phyloP scores from a whole-genome alignment of 1,140 invertebrate genomes.

The Pteromalus puparum region DNA sequence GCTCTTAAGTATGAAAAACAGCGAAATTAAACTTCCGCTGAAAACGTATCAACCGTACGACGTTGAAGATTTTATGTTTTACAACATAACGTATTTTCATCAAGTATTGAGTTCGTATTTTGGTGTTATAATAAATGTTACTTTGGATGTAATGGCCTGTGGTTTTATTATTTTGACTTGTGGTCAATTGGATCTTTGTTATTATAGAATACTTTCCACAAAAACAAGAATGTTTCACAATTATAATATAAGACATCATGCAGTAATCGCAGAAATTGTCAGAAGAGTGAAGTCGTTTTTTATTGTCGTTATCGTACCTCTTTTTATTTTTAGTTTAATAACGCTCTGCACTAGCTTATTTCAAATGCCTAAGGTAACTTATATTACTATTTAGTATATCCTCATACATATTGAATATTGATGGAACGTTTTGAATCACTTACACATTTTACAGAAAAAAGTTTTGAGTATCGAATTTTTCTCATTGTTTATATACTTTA shows the following conservation, averaged over 20 bases:
- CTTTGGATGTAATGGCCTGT: background rate
- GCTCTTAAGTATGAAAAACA: background rate
- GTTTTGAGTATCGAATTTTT: constrained; percentile 53
- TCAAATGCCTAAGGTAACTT: constrained; percentile 6
- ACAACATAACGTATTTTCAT: no score
- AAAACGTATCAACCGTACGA: background rate
- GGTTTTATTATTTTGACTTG: background rate
- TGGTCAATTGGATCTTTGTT: background rate
- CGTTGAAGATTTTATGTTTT: background rate
- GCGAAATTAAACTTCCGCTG: background rate
- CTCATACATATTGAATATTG: no score
- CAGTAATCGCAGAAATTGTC: background rate
- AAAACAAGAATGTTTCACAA: background rate
- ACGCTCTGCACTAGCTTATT: background rate
- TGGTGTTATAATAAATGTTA: background rate
- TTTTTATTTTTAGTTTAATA: background rate
- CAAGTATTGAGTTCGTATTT: background rate
- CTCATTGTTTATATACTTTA: constrained; percentile 33
- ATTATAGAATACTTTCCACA: background rate
- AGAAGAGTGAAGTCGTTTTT: background rate
- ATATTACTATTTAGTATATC: no score
- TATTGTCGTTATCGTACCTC: background rate
- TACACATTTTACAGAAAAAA: constrained; percentile 52
- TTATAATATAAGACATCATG: background rate
- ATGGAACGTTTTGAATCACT: background rate